Evolutionary conservation across 2,113 vertebrate genomes (phyloP), one percentile per base, ranked within the genome.

Genomic region (Amphiprion percula): DNA sequence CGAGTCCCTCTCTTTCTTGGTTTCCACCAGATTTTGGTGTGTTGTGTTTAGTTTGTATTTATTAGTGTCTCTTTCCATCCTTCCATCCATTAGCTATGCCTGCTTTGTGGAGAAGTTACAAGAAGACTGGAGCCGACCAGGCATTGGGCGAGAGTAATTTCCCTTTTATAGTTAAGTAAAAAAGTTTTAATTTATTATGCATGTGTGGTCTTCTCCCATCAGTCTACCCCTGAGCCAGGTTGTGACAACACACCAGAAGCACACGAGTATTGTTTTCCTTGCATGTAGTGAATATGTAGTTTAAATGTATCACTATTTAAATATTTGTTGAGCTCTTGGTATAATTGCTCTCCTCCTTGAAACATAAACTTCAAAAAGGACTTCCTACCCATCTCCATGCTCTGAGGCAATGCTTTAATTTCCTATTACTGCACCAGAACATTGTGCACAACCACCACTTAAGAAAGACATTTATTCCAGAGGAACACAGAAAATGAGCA

Each of bases 361-460:
- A 80, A 74, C 67, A 39, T 23, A 61, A 75, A 77, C 83, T 87
- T 87, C 87, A 89, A 87, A 88, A 60, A 76, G 41, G n/a, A 16
- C 52, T 47, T 63, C 60, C 37, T 19, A 41, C 33, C 80, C 59
- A 33, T 76, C 71, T 59, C 68, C 46, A 14, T 64, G 65, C 68
- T 85, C 68, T 76, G 66, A 81, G 84, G 60, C 56, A 66, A 62
- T 30, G 64, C 75, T 64, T 85, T 89, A 81, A 91, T 91, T 91
- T 86, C 62, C 82, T 81, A 47, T 64, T 59, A 63, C 80, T 65
- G 79, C 85, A 79, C 60, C 52, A 80, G 62, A 85, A 82, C 69
- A 84, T 83, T 53, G 44, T 67, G 52, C 59, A 55, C 28, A 59
- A 86, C 33, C 33, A 88, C 68, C 23, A 33, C 81, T 90, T 90